phyloP scores from a whole-genome alignment of 2,113 vertebrate species.

The Tragelaphus scriptus region DNA sequence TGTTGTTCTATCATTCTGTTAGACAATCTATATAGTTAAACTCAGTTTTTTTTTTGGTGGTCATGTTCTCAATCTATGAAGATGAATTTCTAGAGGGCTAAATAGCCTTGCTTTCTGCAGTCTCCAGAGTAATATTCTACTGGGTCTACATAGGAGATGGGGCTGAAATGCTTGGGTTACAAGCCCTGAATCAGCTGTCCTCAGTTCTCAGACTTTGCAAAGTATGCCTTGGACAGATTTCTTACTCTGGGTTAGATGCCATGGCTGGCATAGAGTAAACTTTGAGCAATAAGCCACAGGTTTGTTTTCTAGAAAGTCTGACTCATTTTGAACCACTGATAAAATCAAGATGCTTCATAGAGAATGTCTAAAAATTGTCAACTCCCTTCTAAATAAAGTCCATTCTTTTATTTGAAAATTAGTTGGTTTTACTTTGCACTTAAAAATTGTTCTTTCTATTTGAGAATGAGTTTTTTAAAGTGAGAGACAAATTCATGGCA shows the following conservation, averaged over 20 bases:
- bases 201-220: neutral
- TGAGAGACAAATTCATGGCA: neutral
- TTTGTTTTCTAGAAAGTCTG: constrained; percentile 29
- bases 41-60: neutral
- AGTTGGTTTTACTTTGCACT: neutral
- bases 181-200: neutral
- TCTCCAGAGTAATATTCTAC: neutral
- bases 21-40: neutral
- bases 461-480: neutral
- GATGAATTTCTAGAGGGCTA: neutral
- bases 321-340: neutral
- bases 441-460: neutral
- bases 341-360: neutral
- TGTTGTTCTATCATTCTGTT: neutral
- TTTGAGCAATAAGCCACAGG: neutral
- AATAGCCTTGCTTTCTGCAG: neutral
- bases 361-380: neutral
- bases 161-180: neutral
- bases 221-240: neutral
- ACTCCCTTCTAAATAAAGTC: neutral
- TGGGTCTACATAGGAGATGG: neutral
- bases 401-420: neutral
- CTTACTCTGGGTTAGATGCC: neutral
- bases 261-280: neutral
- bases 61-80: neutral